Base-by-base conservation (phyloP, 2,797 vertebrate genomes). In the Manis pentadactyla region DNA sequence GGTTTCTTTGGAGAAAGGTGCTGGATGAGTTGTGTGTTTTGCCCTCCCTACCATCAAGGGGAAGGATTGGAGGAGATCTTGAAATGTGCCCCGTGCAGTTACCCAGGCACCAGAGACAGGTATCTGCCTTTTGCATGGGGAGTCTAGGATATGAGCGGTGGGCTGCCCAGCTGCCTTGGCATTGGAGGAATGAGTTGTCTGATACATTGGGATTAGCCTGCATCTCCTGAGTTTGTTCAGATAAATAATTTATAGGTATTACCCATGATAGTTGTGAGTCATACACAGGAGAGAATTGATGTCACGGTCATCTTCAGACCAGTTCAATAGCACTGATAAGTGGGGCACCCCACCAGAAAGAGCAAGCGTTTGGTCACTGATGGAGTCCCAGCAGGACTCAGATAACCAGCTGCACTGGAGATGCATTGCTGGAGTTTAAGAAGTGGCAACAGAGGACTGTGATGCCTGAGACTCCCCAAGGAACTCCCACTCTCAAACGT, bases 1-100 rank as follows among this genome's bases (percentile, higher is more conserved):
- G 21, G 53, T 69, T 92, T 92, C 85, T 93, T 85, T 91, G 51
- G 78, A 74, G 42, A 87, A 63, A 82, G 34, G 42, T 88, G 13
- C 25, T 74, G 13, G 34, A 4, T 68, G 23, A 81, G 29, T 91
- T 89, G 25, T 87, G 78, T 92, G 27, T 85, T 85, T 96, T 90
- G 61, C 17, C 9, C n/a, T 13, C 29, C 95, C 39, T 51, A 25
- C 27, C 10, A 4, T 59, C 34, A 78, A 73, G 18, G 27, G 25
- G 25, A 29, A 37, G 61, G 61, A 2, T 39, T 66, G 49, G 59
- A 63, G 37, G 46, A 42, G 57, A 78, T 82, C 42, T 53, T 78
- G 31, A 71, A 77, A 69, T 79, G 31, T 79, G 31, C 49, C 5
- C 14, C 37, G 19, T 29, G 9, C 4, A 66, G 34, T 86, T 73